phyloP scores from a whole-genome alignment of 1,140 invertebrate genomes.

The Melipona quadrifasciata region DNA sequence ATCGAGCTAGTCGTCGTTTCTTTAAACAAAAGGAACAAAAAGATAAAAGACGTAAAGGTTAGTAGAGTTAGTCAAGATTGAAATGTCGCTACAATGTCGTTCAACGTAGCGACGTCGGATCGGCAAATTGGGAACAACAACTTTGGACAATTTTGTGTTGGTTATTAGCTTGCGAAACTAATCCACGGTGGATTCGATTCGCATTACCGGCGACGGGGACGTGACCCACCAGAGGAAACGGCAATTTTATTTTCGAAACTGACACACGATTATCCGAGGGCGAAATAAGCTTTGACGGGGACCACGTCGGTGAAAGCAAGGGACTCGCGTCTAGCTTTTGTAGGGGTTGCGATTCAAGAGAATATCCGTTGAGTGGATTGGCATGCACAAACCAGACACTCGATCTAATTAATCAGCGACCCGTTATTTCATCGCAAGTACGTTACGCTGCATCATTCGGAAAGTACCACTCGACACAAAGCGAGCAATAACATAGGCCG shows the following conservation, averaged over 20 bases:
- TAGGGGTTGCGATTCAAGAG: constrained; percentile 9
- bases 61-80: background rate
- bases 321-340: constrained; percentile 34
- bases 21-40: background rate
- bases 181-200: background rate
- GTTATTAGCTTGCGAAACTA: background rate
- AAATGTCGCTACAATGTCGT: background rate
- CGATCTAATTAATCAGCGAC: constrained; percentile 78
- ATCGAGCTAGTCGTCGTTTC: background rate
- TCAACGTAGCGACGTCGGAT: background rate
- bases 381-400: constrained; percentile 62
- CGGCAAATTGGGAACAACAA: background rate
- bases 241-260: constrained; percentile 7
- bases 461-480: constrained; percentile 68
- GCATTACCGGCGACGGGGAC: background rate
- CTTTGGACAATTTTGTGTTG: background rate
- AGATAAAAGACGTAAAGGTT: background rate
- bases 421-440: constrained; percentile 66
- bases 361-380: constrained; percentile 47
- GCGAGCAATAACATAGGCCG: constrained; percentile 52
- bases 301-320: background rate
- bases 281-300: constrained; percentile 9
- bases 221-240: background rate
- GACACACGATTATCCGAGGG: background rate
- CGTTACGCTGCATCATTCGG: constrained; percentile 65